Evolutionary conservation across 2,888 invertebrate genomes (phyloP).

Genomic region (Thumatha senex): DNA sequence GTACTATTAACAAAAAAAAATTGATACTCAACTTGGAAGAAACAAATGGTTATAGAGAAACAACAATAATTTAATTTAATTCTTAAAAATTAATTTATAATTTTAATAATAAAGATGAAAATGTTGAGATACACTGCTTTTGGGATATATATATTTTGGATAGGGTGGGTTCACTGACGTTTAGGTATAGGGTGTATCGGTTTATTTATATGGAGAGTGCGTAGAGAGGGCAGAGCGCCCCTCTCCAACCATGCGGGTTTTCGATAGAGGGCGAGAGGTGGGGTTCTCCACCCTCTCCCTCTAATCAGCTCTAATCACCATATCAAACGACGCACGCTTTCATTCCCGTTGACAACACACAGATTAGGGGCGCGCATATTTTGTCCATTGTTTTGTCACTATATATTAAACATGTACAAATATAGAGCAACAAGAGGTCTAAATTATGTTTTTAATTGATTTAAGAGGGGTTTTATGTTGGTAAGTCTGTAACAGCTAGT

Average conservation of each 20-base stretch:
- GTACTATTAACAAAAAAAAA: too few species aligned
- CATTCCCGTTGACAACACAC: conserved; percentile 79
- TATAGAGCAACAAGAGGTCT: conserved; percentile 9
- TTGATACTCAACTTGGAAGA: too few species aligned
- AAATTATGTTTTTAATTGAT: conserved; percentile 9
- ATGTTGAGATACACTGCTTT: conserved; percentile 41
- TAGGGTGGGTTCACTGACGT: conserved; percentile 52
- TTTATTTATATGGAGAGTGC: conserved; percentile 80
- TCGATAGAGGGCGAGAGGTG: conserved; percentile 28
- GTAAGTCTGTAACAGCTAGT: not conserved
- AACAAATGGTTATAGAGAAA: too few species aligned
- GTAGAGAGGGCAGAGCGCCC: conserved; percentile 62
- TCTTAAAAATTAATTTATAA: too few species aligned
- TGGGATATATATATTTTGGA: conserved; percentile 41
- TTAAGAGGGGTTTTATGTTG: not conserved
- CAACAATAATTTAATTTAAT: too few species aligned
- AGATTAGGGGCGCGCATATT: conserved; percentile 63
- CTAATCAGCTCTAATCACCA: conserved; percentile 84
- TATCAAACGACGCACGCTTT: conserved; percentile 81
- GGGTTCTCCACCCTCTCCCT: conserved; percentile 55
- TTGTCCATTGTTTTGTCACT: conserved; percentile 44
- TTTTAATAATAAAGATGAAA: not conserved
- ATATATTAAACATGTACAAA: conserved; percentile 18
- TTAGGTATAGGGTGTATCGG: conserved; percentile 72
- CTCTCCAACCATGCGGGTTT: conserved; percentile 35